These are phyloP conservation scores for Otolemur crassicaudatus DNA, from an alignment of 2,797 vertebrate species.

Conservation along the genomic window DNA sequence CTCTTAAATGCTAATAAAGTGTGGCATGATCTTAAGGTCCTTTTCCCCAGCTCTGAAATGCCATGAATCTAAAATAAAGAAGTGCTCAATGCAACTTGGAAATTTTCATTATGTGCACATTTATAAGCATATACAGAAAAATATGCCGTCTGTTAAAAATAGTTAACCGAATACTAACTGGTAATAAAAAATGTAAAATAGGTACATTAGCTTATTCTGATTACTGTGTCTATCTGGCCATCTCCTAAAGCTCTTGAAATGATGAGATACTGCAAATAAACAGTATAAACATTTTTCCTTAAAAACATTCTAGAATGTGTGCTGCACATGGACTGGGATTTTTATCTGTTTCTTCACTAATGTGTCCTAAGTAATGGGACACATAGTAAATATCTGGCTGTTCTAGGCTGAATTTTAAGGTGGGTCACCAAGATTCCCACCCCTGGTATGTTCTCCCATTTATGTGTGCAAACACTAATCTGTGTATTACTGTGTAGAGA, in stretches of 20 bases:
- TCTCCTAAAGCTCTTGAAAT: background rate
- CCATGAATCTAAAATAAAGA: conserved; percentile 34
- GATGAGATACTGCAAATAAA: background rate
- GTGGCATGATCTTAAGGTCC: conserved; percentile 19
- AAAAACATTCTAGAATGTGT: background rate
- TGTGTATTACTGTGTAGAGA: background rate
- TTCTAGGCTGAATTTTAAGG: background rate
- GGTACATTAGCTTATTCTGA: background rate
- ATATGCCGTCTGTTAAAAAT: conserved; percentile 59
- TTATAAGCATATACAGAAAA: conserved; percentile 44
- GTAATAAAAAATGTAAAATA: conserved; percentile 48
- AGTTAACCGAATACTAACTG: conserved; percentile 38
- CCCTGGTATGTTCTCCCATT: background rate
- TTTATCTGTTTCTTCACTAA: background rate
- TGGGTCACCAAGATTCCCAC: background rate
- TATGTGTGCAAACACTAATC: background rate
- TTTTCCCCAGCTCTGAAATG: background rate
- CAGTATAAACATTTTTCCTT: background rate
- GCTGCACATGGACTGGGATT: background rate
- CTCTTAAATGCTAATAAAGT: conserved; percentile 33
- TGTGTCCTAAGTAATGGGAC: background rate
- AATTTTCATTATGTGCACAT: conserved; percentile 54
- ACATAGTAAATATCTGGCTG: background rate
- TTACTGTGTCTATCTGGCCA: background rate
- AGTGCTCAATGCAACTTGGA: background rate